Evolutionary conservation across 2,888 invertebrate species (phyloP), one percentile per base, ranked within the genome.

Genomic region (Cosmopolites sordidus): DNA sequence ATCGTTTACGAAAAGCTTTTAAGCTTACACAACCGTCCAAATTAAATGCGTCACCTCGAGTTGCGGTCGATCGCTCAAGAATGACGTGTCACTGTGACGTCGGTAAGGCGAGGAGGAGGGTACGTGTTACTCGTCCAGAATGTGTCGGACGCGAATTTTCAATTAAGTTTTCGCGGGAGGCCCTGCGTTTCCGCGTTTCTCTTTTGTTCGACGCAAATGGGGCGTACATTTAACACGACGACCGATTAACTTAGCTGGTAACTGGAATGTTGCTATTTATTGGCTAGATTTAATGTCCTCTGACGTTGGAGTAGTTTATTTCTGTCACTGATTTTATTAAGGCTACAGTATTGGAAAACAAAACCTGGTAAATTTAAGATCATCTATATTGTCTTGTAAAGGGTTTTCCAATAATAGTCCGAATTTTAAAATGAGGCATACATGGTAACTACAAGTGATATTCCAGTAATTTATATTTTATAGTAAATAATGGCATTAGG

Each of bases 131-230:
- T 6, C 27, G 27, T 9, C 18, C 15, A 22, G 45, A 53, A 52
- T 51, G 57, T 57, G 55, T 59, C 29, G 9, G 54, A 61, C 58
- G 58, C 41, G 53, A 53, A 59, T 52, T 33, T 52, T 55, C 59
- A 58, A 61, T 61, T 59, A 58, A 54, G 56, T 44, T 45, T 33
- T 29, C 48, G 16, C 18, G 41, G 33, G 33, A 41, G 33, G 33
- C 42, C 54, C 61, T 63, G 62, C 62, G 56, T 58, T 64, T 64
- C 63, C 64, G 62, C 56, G 45, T 63, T 60, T 62, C 60, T 52
- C 57, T 48, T 22, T 42, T 53, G 51, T 56, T 37, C 42, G 51
- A 42, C 56, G 46, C 43, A 47, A 44, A 43, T 44, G 48, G 47
- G 38, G 18, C 39, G 39, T 38, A 30, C 29, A 33, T 27, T 46